phyloP scores from a whole-genome alignment of 2,113 vertebrate species.

The Rhodinocichla rosea region DNA sequence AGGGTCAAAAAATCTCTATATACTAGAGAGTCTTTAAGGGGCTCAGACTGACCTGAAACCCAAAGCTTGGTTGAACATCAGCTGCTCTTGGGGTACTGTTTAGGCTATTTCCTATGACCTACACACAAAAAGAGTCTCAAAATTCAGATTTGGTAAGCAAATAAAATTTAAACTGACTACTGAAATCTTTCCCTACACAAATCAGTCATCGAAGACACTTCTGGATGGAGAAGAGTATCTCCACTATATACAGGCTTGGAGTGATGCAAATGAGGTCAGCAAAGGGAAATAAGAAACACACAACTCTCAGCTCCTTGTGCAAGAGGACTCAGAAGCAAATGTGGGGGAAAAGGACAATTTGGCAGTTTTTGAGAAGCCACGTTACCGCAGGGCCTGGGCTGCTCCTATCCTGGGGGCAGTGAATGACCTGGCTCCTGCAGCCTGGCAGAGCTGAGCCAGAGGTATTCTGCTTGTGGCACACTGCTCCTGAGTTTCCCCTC shows the following conservation, averaged over 20 bases:
- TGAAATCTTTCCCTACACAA: neutral
- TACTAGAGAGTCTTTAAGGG: neutral
- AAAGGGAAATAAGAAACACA: neutral
- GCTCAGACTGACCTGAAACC: neutral
- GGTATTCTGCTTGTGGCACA: neutral
- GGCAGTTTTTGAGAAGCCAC: neutral
- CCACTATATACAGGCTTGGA: neutral
- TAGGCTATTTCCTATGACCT: neutral
- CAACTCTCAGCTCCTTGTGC: neutral
- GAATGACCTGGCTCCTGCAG: neutral
- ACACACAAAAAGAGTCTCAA: neutral
- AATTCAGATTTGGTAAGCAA: neutral
- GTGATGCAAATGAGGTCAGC: neutral
- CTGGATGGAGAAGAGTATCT: neutral
- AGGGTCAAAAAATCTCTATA: neutral
- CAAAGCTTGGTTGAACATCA: neutral
- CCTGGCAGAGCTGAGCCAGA: neutral
- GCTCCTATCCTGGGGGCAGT: neutral
- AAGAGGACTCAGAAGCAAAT: neutral
- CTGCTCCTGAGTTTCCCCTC: neutral
- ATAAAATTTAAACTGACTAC: neutral
- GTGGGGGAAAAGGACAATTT: neutral
- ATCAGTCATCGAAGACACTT: neutral
- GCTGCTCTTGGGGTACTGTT: neutral
- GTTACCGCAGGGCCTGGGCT: neutral